Conservation (phyloP, 2,888 invertebrate species). For the Maniola hyperantus region DNA sequence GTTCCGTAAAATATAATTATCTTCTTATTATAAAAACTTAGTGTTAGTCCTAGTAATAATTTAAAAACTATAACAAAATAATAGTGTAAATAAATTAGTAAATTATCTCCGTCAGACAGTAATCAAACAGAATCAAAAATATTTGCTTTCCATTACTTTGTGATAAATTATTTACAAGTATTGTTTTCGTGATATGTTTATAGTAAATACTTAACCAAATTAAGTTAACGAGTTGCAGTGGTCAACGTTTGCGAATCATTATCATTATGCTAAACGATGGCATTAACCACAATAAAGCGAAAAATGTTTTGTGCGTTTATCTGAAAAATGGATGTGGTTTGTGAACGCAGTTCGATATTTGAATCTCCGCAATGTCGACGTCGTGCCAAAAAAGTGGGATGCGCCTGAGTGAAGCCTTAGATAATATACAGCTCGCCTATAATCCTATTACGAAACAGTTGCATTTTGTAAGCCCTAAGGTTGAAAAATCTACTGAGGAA, state of each 20-base stretch:
- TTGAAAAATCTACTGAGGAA: slow-evolving; percentile 62
- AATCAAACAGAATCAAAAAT: slow-evolving; percentile 12
- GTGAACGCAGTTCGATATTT: slow-evolving; percentile 50
- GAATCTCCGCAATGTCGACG: slow-evolving; percentile 61
- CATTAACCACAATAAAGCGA: slow-evolving; percentile 28
- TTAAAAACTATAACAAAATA: slow-evolving; percentile 25
- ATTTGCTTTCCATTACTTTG: slow-evolving; percentile 25
- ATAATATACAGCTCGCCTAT: slow-evolving; percentile 88
- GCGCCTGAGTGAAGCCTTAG: slow-evolving; percentile 86
- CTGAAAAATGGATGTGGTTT: slow-evolving; percentile 57
- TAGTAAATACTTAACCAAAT: slow-evolving; percentile 37
- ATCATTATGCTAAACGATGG: slow-evolving; percentile 34
- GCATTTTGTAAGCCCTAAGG: slow-evolving; percentile 82
- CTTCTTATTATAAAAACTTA: slow-evolving; percentile 46
- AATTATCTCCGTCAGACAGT: neutral
- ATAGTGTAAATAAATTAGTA: slow-evolving; percentile 33
- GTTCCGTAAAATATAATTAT: slow-evolving; percentile 42
- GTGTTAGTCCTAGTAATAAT: slow-evolving; percentile 36
- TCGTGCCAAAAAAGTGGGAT: slow-evolving; percentile 81
- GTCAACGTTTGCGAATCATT: slow-evolving; percentile 31
- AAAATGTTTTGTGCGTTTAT: slow-evolving; percentile 23
- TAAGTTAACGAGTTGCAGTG: slow-evolving; percentile 32
- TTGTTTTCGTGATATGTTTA: slow-evolving; percentile 38
- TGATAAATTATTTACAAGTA: slow-evolving; percentile 34
- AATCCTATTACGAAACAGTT: slow-evolving; percentile 89